Evolutionary conservation across 2,113 vertebrate species (phyloP).

Genomic region (Serinus canaria): DNA sequence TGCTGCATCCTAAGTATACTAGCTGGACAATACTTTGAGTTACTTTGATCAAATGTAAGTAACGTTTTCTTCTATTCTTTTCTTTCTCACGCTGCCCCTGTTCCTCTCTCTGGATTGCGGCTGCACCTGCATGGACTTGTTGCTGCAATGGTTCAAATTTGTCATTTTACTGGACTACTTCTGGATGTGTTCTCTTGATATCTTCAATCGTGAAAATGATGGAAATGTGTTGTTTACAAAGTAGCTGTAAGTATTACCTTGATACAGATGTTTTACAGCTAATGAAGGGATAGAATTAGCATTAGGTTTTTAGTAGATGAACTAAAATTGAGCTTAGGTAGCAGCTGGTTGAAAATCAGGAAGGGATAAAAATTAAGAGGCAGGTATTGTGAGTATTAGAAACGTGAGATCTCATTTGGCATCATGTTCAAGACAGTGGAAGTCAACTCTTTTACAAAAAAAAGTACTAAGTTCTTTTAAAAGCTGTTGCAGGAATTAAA

Average conservation of each 20-base stretch:
- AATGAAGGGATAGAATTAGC: not conserved
- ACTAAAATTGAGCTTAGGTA: not conserved
- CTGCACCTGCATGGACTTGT: not conserved
- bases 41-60: conserved; percentile 73
- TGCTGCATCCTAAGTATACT: not conserved
- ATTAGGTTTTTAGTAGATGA: not conserved
- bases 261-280: not conserved
- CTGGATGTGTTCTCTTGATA: conserved; percentile 7
- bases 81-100: not conserved
- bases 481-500: not conserved
- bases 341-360: not conserved
- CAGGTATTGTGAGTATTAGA: not conserved
- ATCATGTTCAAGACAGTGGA: not conserved
- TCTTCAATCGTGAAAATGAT: conserved; percentile 66
- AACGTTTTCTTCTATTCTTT: conserved; percentile 64
- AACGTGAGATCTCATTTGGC: not conserved
- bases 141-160: conserved; percentile 47
- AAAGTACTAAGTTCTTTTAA: not conserved
- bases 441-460: not conserved
- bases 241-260: conserved; percentile 92
- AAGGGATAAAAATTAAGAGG: not conserved
- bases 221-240: conserved; percentile 73
- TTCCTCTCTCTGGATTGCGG: conserved; percentile 47
- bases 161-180: not conserved
- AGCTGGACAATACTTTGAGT: not conserved